Percentiles rank a stretch among this genome's conserved stretches.
Conservation (phyloP, 30 jellyfish, hydroid and myxozoan species). For the Clytia hemisphaerica region DNA sequence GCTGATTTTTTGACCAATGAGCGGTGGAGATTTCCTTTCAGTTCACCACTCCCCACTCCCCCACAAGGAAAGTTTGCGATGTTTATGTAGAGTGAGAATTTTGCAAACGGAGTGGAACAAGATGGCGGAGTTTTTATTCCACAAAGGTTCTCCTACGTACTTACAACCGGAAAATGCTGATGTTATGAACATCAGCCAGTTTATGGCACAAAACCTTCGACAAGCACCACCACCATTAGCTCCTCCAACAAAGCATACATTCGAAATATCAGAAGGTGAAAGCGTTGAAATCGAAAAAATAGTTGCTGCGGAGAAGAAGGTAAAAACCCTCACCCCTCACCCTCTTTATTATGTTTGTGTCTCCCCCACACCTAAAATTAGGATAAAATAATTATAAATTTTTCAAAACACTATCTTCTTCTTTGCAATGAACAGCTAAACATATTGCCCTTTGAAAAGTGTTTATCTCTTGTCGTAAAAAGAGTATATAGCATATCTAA, state of each 20-base stretch:
- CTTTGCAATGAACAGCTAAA: no score
- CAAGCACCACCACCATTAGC: conserved; percentile 38
- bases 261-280: conserved; percentile 43
- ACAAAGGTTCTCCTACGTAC: conserved; percentile 50
- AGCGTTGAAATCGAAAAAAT: conserved; percentile 43
- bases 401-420: no score
- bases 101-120: background rate
- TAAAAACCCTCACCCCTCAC: conserved; percentile 16
- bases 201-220: conserved; percentile 41
- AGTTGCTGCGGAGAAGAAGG: conserved; percentile 51
- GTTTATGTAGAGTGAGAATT: background rate
- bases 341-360: no score
- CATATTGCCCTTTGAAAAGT: no score
- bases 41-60: conserved; percentile 66
- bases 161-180: conserved; percentile 41
- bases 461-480: no score
- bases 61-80: conserved; percentile 27
- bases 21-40: no score
- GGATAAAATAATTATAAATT: no score
- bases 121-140: conserved; percentile 46
- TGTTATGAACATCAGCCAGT: conserved; percentile 40
- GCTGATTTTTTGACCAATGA: no score
- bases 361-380: no score
- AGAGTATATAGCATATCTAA: no score
- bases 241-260: conserved; percentile 47